Conservation (phyloP, 2,797 vertebrate genomes). For the Dendrocincla tyrannina region DNA sequence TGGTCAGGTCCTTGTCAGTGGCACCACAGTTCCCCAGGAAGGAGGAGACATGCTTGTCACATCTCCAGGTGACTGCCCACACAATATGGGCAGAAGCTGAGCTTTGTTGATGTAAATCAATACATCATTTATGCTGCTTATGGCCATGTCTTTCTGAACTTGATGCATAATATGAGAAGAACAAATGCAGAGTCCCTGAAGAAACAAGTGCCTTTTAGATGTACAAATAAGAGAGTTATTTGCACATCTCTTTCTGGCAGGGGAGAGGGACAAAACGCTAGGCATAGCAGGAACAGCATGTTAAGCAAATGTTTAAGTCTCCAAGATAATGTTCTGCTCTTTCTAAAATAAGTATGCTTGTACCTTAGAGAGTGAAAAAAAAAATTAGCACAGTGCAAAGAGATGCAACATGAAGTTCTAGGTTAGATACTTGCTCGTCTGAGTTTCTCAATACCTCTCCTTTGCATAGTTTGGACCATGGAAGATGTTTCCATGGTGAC, state of each 20-base stretch:
- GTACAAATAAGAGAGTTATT: conserved; percentile 21
- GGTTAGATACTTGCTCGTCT: conserved; percentile 45
- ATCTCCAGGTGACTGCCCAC: neutral
- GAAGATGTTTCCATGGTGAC: conserved; percentile 76
- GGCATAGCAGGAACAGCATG: neutral
- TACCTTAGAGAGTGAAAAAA: neutral
- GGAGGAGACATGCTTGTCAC: neutral
- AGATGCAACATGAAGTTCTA: conserved; percentile 55
- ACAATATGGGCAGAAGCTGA: neutral
- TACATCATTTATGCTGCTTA: fast-evolving
- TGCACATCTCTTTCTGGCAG: conserved; percentile 44
- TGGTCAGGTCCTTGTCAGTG: neutral
- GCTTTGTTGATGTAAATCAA: neutral
- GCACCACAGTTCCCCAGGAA: neutral
- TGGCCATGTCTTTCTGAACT: neutral
- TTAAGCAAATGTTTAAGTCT: conserved; percentile 53
- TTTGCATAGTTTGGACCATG: conserved; percentile 62
- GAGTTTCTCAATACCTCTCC: conserved; percentile 59
- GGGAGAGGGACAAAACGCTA: neutral
- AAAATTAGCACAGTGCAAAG: neutral
- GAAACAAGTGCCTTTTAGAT: conserved; percentile 1
- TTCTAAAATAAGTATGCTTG: conserved; percentile 38
- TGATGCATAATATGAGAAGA: neutral
- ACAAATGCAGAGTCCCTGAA: neutral
- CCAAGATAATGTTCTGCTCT: conserved; percentile 43